Conservation (phyloP, 2,888 invertebrate genomes). For the Clunio marinus region DNA sequence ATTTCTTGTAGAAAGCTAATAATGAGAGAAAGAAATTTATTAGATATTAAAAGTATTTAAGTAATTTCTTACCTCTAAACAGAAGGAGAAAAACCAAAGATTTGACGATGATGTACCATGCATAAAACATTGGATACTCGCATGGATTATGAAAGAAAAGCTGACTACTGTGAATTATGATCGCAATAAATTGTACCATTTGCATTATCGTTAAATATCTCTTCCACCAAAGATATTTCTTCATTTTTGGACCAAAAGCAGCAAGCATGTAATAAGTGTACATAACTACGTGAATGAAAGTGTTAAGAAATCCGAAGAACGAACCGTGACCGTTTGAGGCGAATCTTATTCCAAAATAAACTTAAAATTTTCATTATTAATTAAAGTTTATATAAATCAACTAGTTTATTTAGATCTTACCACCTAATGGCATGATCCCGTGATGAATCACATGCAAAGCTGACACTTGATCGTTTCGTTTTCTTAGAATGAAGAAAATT, state of each 20-base stretch:
- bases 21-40: too few species aligned
- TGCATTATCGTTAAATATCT: neutral
- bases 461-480: constrained; percentile 29
- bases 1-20: too few species aligned
- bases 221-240: constrained; percentile 23
- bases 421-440: constrained; percentile 21
- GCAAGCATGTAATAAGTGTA: neutral
- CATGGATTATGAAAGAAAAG: too few species aligned
- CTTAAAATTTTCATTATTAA: neutral
- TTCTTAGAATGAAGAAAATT: constrained; percentile 13
- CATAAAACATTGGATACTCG: too few species aligned
- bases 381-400: neutral
- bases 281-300: neutral
- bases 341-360: neutral
- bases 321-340: neutral
- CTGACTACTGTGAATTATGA: too few species aligned
- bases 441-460: constrained; percentile 26
- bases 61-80: too few species aligned
- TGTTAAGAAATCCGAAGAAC: constrained; percentile 8
- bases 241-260: neutral
- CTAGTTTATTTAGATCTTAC: neutral
- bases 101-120: too few species aligned
- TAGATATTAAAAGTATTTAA: too few species aligned
- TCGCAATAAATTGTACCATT: too few species aligned
- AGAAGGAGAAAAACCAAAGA: too few species aligned